Conservation (phyloP, 2,888 invertebrate genomes). For the Deilephila elpenor region DNA sequence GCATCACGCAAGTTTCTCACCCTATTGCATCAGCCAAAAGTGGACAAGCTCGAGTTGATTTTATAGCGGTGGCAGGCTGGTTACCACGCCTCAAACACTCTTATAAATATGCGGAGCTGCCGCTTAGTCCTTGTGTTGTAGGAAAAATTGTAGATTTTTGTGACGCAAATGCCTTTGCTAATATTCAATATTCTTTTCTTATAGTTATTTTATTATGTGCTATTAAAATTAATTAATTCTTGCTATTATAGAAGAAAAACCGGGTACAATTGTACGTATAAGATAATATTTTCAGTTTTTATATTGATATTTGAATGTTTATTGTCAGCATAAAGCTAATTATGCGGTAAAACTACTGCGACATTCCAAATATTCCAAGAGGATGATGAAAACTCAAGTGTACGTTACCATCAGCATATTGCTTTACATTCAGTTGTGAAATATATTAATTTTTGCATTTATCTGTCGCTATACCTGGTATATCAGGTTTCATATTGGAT, state of each 20-base stretch:
- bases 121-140: slow-evolving; percentile 35
- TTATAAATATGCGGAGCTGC: slow-evolving; percentile 47
- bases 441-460: not conserved
- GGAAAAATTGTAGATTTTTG: not conserved
- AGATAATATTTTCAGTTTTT: not conserved
- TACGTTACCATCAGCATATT: not conserved
- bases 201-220: not conserved
- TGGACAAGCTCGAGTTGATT: slow-evolving; percentile 64
- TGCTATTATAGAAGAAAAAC: not conserved
- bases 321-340: not conserved
- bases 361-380: not conserved
- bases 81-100: slow-evolving; percentile 58
- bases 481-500: slow-evolving; percentile 2
- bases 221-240: not conserved
- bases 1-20: slow-evolving; percentile 64
- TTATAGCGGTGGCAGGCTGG: slow-evolving; percentile 55
- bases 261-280: not conserved
- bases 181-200: not conserved
- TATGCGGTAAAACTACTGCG: not conserved
- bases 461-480: not conserved
- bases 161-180: not conserved
- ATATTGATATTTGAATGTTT: too few species aligned
- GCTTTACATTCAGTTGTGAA: not conserved
- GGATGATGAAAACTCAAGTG: not conserved
- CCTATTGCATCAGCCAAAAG: slow-evolving; percentile 80